Evolutionary conservation across 2,888 invertebrate genomes (phyloP).

Genomic region (Sarcophaga subvicina): DNA sequence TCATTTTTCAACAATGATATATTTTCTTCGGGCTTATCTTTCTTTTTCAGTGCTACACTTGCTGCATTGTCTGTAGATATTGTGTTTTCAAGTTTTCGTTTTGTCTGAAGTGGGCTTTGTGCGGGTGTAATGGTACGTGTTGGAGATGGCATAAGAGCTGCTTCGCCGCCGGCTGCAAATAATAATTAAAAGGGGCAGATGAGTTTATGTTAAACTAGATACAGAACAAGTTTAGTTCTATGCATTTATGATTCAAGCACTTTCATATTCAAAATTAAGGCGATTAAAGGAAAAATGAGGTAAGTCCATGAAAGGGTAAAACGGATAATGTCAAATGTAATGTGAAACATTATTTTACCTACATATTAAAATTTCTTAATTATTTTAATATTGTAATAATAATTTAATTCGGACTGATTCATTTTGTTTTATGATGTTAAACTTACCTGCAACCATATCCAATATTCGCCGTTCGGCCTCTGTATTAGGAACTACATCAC

Average conservation of each 20-base stretch:
- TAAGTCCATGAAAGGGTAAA: slow-evolving; percentile 21
- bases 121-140: slow-evolving; percentile 84
- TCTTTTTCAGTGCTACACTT: slow-evolving; percentile 85
- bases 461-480: slow-evolving; percentile 88
- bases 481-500: slow-evolving; percentile 87
- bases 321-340: slow-evolving; percentile 64
- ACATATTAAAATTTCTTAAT: not conserved
- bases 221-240: slow-evolving; percentile 75
- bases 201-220: slow-evolving; percentile 71
- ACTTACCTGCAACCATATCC: slow-evolving; percentile 86
- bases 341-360: slow-evolving; percentile 8
- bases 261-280: slow-evolving; percentile 13
- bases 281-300: slow-evolving; percentile 20
- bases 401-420: not conserved
- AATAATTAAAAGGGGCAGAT: slow-evolving; percentile 65
- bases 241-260: slow-evolving; percentile 32
- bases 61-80: slow-evolving; percentile 86
- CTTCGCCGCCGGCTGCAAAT: slow-evolving; percentile 81
- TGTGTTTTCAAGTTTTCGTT: slow-evolving; percentile 90
- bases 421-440: slow-evolving; percentile 4
- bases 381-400: not conserved
- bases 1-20: slow-evolving; percentile 74
- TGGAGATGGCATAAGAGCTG: slow-evolving; percentile 84
- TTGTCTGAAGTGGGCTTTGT: slow-evolving; percentile 84
- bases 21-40: slow-evolving; percentile 83